phyloP scores from a whole-genome alignment of 1,140 invertebrate genomes.

The Steinernema khuongi region DNA sequence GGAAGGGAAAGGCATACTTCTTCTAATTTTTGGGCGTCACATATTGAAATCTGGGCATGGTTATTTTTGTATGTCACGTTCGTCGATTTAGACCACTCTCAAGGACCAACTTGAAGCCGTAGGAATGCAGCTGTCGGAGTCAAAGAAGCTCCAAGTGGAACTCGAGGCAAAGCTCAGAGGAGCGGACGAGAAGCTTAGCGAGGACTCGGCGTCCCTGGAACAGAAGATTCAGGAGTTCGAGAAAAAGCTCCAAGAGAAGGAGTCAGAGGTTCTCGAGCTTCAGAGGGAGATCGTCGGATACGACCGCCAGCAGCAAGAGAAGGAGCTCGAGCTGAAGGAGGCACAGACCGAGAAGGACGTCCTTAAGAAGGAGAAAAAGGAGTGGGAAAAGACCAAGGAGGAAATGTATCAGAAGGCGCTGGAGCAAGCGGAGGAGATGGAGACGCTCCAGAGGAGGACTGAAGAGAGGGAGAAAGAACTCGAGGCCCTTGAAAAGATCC shows the following conservation, averaged over 20 bases:
- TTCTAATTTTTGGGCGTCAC: too few species aligned
- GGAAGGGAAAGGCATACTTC: too few species aligned
- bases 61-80: too few species aligned
- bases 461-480: not conserved
- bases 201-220: not conserved
- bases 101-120: not conserved
- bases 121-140: not conserved
- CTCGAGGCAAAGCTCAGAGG: not conserved
- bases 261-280: not conserved
- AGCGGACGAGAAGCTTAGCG: not conserved
- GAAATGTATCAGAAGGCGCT: not conserved
- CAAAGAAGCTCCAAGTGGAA: not conserved
- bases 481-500: not conserved
- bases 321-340: not conserved
- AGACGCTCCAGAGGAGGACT: not conserved
- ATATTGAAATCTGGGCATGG: too few species aligned
- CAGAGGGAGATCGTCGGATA: not conserved
- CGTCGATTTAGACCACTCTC: not conserved
- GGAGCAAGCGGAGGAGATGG: not conserved
- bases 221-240: not conserved
- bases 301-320: slow-evolving; percentile 7
- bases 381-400: slow-evolving; percentile 19
- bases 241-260: not conserved
- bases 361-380: slow-evolving; percentile 20
- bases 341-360: slow-evolving; percentile 21